phyloP scores from a whole-genome alignment of 2,888 invertebrate genomes.

The Amaurobius ferox region DNA sequence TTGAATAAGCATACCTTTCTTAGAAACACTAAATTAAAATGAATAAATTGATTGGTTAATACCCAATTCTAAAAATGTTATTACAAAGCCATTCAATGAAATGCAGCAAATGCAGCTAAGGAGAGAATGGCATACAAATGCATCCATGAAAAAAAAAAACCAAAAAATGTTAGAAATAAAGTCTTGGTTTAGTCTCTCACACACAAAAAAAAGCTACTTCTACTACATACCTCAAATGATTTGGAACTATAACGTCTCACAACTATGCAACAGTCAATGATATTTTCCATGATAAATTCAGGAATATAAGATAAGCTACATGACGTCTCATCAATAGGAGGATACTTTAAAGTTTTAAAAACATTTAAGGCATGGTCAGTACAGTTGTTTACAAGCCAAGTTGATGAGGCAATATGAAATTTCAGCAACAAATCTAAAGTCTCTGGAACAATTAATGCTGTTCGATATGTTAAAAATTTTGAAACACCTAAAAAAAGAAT shows the following conservation, averaged over 20 bases:
- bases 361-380: slow-evolving; percentile 76
- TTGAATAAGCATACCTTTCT: too few species aligned
- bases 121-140: too few species aligned
- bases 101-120: too few species aligned
- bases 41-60: too few species aligned
- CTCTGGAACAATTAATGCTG: slow-evolving; percentile 86
- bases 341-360: slow-evolving; percentile 76
- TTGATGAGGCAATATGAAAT: slow-evolving; percentile 88
- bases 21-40: too few species aligned
- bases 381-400: slow-evolving; percentile 91
- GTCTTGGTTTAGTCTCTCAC: too few species aligned
- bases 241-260: slow-evolving; percentile 83
- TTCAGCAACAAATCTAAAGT: slow-evolving; percentile 84
- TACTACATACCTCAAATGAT: slow-evolving; percentile 81
- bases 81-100: too few species aligned
- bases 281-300: slow-evolving; percentile 92
- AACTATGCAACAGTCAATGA: slow-evolving; percentile 88
- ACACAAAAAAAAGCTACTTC: too few species aligned
- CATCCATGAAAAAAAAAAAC: too few species aligned
- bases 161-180: too few species aligned
- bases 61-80: too few species aligned
- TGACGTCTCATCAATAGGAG: slow-evolving; percentile 76
- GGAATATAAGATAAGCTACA: slow-evolving; percentile 84
- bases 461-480: slow-evolving; percentile 76
- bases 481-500: slow-evolving; percentile 69